A percentile compares a stretch with the other conserved stretches of the same genome.
These are phyloP conservation scores for Chelonus formosanus DNA, from an alignment of 2,888 invertebrate species.

Conservation along the genomic window DNA sequence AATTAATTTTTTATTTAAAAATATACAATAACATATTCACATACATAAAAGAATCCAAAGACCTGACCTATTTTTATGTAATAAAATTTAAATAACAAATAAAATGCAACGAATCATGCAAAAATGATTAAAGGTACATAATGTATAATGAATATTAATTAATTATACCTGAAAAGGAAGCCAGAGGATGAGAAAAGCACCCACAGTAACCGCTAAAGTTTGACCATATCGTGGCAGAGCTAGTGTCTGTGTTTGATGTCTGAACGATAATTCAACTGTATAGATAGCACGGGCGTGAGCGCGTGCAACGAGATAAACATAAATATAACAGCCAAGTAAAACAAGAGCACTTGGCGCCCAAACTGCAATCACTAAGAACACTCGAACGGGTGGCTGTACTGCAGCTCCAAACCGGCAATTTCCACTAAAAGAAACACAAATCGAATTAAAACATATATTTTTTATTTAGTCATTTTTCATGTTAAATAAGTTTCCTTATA, in stretches of 20 bases:
- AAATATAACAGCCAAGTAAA: constrained; percentile 71
- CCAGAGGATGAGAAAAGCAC: constrained; percentile 71
- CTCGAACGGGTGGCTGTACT: constrained; percentile 68
- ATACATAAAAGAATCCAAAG: too few relatives aligned
- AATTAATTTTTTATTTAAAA: too few relatives aligned
- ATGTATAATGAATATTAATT: neutral
- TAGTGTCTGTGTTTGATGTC: constrained; percentile 63
- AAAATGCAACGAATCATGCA: neutral
- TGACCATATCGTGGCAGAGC: constrained; percentile 70
- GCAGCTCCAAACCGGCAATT: constrained; percentile 67
- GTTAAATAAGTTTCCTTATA: too few relatives aligned
- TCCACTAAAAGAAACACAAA: constrained; percentile 55
- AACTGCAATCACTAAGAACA: constrained; percentile 70
- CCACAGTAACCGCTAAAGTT: constrained; percentile 72
- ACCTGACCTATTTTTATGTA: too few relatives aligned
- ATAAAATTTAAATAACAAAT: too few relatives aligned
- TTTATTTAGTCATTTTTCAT: neutral
- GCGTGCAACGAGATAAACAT: constrained; percentile 72
- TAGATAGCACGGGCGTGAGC: constrained; percentile 73
- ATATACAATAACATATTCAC: too few relatives aligned
- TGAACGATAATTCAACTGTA: constrained; percentile 69
- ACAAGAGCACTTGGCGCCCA: constrained; percentile 71
- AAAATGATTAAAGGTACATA: neutral
- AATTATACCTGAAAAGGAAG: constrained; percentile 69
- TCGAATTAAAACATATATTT: neutral